These are phyloP conservation scores for Haemorhous mexicanus DNA, from an alignment of 2,113 vertebrate genomes.

Conservation along the genomic window DNA sequence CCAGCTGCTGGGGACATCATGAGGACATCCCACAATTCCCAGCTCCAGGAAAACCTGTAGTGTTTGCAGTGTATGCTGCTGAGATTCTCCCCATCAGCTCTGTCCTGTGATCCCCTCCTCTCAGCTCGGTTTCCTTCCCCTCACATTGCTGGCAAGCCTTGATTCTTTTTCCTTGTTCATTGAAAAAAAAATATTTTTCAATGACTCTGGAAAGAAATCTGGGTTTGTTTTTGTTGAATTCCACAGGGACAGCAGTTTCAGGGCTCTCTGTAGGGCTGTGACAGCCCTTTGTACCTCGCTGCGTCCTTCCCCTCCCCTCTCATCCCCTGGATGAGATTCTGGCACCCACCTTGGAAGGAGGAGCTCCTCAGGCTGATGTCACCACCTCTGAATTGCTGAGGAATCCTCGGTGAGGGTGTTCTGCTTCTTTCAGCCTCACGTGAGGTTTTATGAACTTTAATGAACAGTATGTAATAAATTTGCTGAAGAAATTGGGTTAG, in stretches of 20 bases:
- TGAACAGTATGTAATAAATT: conserved; percentile 78
- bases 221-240: conserved; percentile 24
- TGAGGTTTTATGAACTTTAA: conserved; percentile 74
- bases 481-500: conserved; percentile 76
- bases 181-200: neutral
- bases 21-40: neutral
- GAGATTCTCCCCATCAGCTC: fast-evolving
- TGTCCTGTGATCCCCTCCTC: neutral
- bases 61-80: neutral
- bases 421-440: conserved; percentile 44
- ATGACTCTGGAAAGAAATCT: neutral
- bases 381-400: neutral
- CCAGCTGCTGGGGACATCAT: neutral
- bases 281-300: neutral
- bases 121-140: neutral
- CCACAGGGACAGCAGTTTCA: neutral
- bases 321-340: neutral
- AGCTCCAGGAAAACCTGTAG: neutral
- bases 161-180: neutral
- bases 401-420: conserved; percentile 20
- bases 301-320: neutral
- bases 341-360: neutral
- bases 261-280: neutral
- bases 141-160: neutral
- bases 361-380: neutral